Evolutionary conservation across 1,140 invertebrate genomes (phyloP), one percentile per base, ranked within the genome.

Genomic region (Bombus confusus): DNA sequence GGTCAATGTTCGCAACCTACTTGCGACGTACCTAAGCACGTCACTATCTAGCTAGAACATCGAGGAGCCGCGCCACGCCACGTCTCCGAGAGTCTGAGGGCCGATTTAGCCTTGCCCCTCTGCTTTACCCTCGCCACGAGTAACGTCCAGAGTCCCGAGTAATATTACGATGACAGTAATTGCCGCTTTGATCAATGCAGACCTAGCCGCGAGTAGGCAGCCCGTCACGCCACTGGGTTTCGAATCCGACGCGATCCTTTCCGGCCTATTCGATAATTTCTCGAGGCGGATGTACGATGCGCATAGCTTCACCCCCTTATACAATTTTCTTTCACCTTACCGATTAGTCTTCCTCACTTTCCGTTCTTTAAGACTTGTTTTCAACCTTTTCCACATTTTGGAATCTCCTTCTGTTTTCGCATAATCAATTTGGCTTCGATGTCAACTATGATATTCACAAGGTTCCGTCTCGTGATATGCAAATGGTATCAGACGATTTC

Each of bases 161-260:
- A 94, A 94, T 93, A 94, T 93, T 93, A 94, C 92, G 91, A 93
- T 93, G 93, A 94, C 93, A 93, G 93, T 94, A 94, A 94, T 94
- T 94, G 93, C 93, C 90, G 93, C 93, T 94, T 94, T 94, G 93
- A 94, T 94, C 93, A 94, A 94, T 94, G 92, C 91, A 88, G 88
- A 85, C 86, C 90, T 89, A 90, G 89, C 91, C 90, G 88, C 90
- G 91, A 90, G 90, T 91, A 93, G 90, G 88, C 91, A 91, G 80
- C 90, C 88, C 83, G 90, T 91, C 91, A 92, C 87, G 88, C 87
- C 86, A 90, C 79, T 81, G 85, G 87, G 86, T 83, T 88, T 88
- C 85, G 81, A 89, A 87, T 88, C 85, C 86, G 83, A 90, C 89
- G 85, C 85, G 80, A 87, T 86, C 89, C 89, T 91, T 90, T 87